Conservation (phyloP, 2,888 invertebrate species). For the Leptopilina drosophilae region DNA sequence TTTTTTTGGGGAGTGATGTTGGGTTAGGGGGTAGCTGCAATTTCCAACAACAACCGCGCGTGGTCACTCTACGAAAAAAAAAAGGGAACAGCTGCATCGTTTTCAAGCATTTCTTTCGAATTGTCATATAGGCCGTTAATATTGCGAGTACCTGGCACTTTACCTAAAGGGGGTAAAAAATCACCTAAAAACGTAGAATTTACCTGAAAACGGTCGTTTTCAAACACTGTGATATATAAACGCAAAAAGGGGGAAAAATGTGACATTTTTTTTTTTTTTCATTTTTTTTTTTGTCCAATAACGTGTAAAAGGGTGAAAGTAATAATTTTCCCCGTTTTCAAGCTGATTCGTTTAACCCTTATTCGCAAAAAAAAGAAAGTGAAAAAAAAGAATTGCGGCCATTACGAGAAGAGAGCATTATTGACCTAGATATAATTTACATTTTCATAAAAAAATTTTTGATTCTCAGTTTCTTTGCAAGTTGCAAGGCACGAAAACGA, state of each 20-base stretch:
- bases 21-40: constrained; percentile 59
- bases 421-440: constrained; percentile 42
- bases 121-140: constrained; percentile 49
- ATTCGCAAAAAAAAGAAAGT: neutral
- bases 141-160: constrained; percentile 48
- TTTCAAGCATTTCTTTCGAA: constrained; percentile 58
- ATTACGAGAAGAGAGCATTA: constrained; percentile 51
- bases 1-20: constrained; percentile 62
- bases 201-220: constrained; percentile 27
- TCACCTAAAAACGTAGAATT: constrained; percentile 38
- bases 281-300: neutral
- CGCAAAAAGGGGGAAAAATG: constrained; percentile 37
- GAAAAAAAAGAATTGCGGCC: constrained; percentile 38
- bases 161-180: constrained; percentile 28
- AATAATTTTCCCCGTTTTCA: constrained; percentile 6
- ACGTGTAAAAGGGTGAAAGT: constrained; percentile 1
- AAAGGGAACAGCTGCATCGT: constrained; percentile 69
- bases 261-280: constrained; percentile 21
- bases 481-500: constrained; percentile 75
- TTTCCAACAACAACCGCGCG: constrained; percentile 59
- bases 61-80: constrained; percentile 61
- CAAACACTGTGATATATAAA: constrained; percentile 36
- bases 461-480: constrained; percentile 67
- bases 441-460: constrained; percentile 60
- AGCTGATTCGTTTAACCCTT: constrained; percentile 7